Evolutionary conservation across 2,113 vertebrate genomes (phyloP), one percentile per base, ranked within the genome.

Genomic region (Oxygymnocypris stewartii): DNA sequence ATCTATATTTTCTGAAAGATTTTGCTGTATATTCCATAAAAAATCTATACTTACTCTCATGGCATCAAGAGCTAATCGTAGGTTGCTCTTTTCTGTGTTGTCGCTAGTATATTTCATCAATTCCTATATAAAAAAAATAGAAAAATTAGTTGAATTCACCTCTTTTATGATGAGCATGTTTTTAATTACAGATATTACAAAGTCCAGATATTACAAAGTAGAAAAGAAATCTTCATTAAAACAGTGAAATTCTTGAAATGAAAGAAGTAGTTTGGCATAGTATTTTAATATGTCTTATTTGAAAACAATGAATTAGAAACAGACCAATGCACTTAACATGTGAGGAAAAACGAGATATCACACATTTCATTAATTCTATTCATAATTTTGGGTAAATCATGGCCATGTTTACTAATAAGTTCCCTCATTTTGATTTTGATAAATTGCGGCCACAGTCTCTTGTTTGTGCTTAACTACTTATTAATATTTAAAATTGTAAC

Each of bases 51-150:
- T 71, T 91, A 97, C 98, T 96, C 98, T 98, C 98, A 99, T 99
- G 1, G 97, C 97, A 82, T 99, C 98, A 67, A 99, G 94, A 0
- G 98, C 97, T 77, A 92, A 90, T 76, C 96, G 96, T 16, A 99
- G 93, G 88, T 98, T 98, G 6, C 90, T 91, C 90, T 99, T 99
- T 85, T 98, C 96, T 0, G 85, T 74, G 63, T 92, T 47, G 47
- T 99, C 97, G 0, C 93, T 94, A 76, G 97, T 98, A 88, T 99
- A 97, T 87, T 98, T 99, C 40, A 98, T 95, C 90, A 99, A 94
- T 89, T 99, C 98, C 98, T 99, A 57, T 82, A 87, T 69, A 18
- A 12, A 16, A 16, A 76, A 42, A 79, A 28, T 14, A 51, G 6
- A n/a, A 35, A 54, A 82, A 16, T 23, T 1, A 35, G n/a, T 59